These are phyloP conservation scores for Ornithorhynchus anatinus DNA, from an alignment of 2,113 vertebrate species.

Conservation along the genomic window DNA sequence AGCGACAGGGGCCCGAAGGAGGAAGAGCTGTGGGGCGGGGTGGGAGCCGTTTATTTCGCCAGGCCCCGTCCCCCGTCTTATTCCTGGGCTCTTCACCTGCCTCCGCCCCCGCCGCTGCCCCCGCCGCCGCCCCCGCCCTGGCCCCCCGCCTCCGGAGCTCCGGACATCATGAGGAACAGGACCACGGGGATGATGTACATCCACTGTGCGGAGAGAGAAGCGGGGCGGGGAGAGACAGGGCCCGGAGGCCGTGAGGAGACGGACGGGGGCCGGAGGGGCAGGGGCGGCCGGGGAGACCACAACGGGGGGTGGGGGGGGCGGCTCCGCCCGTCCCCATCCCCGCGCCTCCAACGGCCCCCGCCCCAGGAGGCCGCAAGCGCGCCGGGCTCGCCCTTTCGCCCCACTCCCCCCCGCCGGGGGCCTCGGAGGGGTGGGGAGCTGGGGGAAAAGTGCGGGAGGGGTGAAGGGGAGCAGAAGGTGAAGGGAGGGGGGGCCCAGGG, in stretches of 20 bases:
- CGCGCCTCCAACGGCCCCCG: not conserved
- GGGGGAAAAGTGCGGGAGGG: not conserved
- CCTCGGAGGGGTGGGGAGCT: not conserved
- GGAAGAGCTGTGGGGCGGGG: not conserved
- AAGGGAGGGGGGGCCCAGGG: not conserved
- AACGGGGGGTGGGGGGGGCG: not conserved
- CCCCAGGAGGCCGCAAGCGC: too few relatives aligned
- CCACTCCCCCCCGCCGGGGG: not conserved
- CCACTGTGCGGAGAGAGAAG: conserved; percentile 73
- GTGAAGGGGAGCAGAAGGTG: not conserved
- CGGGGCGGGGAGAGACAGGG: not conserved
- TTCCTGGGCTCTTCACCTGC: conserved; percentile 32
- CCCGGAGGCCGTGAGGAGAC: not conserved
- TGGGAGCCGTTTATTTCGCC: not conserved
- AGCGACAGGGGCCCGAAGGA: not conserved
- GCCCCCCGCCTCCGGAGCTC: conserved; percentile 86
- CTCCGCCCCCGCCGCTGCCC: conserved; percentile 70
- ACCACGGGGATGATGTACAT: conserved; percentile 95
- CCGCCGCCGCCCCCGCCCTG: conserved; percentile 80
- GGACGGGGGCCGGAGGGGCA: not conserved
- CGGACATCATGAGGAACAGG: conserved; percentile 95
- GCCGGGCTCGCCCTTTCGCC: too few relatives aligned
- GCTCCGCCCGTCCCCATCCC: not conserved
- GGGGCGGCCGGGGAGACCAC: not conserved
- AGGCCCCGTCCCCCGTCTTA: too few relatives aligned